Conservation (phyloP, 2,797 vertebrate genomes). For the Oophaga sylvatica region DNA sequence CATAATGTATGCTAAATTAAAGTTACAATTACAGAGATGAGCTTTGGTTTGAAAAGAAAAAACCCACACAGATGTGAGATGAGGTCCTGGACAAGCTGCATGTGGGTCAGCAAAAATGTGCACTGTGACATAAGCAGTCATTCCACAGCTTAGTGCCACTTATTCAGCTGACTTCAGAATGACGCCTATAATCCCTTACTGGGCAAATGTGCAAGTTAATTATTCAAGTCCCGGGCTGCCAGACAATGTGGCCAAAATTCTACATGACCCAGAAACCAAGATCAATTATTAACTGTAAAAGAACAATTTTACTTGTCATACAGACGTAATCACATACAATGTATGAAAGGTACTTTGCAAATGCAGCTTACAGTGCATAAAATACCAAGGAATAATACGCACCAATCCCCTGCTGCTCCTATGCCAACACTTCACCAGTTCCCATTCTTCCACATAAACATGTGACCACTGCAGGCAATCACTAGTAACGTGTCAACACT, state of each 20-base stretch:
- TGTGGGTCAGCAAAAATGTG: background rate
- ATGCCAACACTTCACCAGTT: no score
- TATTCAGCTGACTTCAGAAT: background rate
- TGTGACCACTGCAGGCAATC: no score
- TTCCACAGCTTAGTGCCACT: background rate
- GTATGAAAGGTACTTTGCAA: no score
- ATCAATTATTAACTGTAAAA: no score
- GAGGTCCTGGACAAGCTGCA: background rate
- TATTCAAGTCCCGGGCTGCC: background rate
- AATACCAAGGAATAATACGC: no score
- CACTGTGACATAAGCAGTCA: background rate
- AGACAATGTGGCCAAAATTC: background rate
- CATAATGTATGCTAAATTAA: background rate
- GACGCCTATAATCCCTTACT: constrained; percentile 7
- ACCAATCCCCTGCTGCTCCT: no score
- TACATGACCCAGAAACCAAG: no score
- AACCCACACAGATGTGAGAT: background rate
- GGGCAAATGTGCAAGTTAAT: constrained; percentile 17
- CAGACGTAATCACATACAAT: no score
- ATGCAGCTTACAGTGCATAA: no score
- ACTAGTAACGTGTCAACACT: no score
- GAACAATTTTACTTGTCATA: no score
- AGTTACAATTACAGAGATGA: background rate
- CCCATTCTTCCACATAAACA: no score
- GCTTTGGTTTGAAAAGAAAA: background rate